These are phyloP conservation scores for Achroia grisella DNA, from an alignment of 1,140 invertebrate genomes.

Conservation along the genomic window DNA sequence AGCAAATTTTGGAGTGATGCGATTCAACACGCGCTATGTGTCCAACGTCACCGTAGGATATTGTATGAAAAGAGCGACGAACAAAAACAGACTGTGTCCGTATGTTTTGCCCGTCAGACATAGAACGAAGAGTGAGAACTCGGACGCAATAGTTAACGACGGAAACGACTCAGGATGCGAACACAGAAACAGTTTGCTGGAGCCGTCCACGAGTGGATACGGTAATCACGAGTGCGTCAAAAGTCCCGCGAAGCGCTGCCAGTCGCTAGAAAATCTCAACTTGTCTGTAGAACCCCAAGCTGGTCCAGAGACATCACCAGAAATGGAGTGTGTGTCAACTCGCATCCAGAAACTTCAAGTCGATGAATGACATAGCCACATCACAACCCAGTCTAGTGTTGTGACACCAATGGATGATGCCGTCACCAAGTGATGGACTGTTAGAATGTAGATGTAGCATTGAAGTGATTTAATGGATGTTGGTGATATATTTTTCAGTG, in stretches of 20 bases:
- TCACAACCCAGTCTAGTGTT: background rate
- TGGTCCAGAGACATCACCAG: slow-evolving; percentile 46
- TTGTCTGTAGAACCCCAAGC: slow-evolving; percentile 37
- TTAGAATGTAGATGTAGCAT: slow-evolving; percentile 22
- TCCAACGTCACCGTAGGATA: slow-evolving; percentile 76
- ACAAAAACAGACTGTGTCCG: slow-evolving; percentile 67
- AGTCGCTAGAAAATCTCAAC: slow-evolving; percentile 62
- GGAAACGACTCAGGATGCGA: slow-evolving; percentile 42
- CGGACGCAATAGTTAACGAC: slow-evolving; percentile 65
- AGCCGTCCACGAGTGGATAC: slow-evolving; percentile 55
- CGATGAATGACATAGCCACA: slow-evolving; percentile 55
- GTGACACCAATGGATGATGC: background rate
- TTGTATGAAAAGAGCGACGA: slow-evolving; percentile 66
- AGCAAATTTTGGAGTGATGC: slow-evolving; percentile 67
- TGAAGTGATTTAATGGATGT: slow-evolving; percentile 33
- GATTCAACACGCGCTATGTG: slow-evolving; percentile 73
- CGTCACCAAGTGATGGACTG: slow-evolving; percentile 9
- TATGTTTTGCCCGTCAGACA: slow-evolving; percentile 70
- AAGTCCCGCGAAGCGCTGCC: slow-evolving; percentile 54
- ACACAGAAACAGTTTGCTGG: slow-evolving; percentile 48
- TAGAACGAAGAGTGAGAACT: slow-evolving; percentile 76
- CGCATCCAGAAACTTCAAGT: slow-evolving; percentile 64
- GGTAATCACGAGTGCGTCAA: slow-evolving; percentile 28
- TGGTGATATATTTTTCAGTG: slow-evolving; percentile 39
- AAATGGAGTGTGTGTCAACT: slow-evolving; percentile 65